A percentile compares a stretch with the other conserved stretches of the same genome.
Evolutionary conservation across 2,797 vertebrate species (phyloP).

Genomic region (Varecia variegata): DNA sequence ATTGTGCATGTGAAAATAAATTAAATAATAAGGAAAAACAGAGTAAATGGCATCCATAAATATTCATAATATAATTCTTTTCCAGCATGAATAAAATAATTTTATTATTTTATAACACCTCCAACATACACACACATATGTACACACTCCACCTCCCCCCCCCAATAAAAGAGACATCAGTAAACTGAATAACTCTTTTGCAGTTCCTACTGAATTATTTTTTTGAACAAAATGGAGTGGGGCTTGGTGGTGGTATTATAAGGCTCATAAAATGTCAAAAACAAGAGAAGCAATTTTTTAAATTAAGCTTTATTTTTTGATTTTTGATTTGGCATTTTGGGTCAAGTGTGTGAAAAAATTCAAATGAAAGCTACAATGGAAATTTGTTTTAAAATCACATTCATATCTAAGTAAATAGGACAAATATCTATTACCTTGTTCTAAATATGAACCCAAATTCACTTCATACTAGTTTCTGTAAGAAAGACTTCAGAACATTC

Average conservation of each 20-base stretch:
- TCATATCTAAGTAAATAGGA: constrained; percentile 56
- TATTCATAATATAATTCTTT: background rate
- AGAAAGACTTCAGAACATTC: constrained; percentile 58
- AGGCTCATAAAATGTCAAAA: background rate
- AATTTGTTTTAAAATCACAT: constrained; percentile 57
- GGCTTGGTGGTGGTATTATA: background rate
- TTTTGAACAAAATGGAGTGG: background rate
- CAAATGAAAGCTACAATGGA: constrained; percentile 48
- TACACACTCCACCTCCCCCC: background rate
- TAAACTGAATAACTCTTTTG: background rate
- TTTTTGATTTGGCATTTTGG: constrained; percentile 41
- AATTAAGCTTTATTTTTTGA: constrained; percentile 7
- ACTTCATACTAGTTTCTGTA: constrained; percentile 31
- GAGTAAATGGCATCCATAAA: background rate
- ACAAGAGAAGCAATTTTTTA: constrained; percentile 29
- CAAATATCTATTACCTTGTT: constrained; percentile 55
- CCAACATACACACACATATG: background rate
- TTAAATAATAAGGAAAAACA: background rate
- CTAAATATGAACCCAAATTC: constrained; percentile 73
- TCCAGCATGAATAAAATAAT: background rate
- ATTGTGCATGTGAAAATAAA: background rate
- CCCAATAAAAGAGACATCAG: background rate
- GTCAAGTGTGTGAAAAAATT: constrained; percentile 9
- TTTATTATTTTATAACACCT: background rate
- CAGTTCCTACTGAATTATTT: background rate